Evolutionary conservation across 2,113 vertebrate species (phyloP).

Genomic region (Percina caprodes): DNA sequence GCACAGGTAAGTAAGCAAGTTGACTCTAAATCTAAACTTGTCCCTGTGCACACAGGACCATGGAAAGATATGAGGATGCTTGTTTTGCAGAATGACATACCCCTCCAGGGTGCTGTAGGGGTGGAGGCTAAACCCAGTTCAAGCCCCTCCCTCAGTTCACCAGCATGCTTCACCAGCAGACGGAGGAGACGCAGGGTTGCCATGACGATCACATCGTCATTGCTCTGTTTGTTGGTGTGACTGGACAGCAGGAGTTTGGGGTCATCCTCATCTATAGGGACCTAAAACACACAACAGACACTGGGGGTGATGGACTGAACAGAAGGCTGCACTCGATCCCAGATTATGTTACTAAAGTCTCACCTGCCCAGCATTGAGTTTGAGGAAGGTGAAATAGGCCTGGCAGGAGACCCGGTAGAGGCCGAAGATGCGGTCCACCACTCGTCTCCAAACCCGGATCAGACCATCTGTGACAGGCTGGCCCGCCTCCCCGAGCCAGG

Average conservation of each 20-base stretch:
- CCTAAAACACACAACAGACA: conserved; percentile 75
- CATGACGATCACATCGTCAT: conserved; percentile 98
- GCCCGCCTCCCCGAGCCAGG: conserved; percentile 93
- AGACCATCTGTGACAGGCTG: conserved; percentile 93
- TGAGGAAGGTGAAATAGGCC: conserved; percentile 98
- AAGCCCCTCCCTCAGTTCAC: conserved; percentile 94
- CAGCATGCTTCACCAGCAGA: conserved; percentile 96
- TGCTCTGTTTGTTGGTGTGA: conserved; percentile 92
- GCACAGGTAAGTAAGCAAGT: not conserved
- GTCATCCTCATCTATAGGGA: conserved; percentile 92
- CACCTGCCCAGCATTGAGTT: conserved; percentile 96
- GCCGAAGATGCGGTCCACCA: conserved; percentile 97
- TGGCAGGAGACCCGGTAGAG: conserved; percentile 96
- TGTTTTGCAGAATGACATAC: conserved; percentile 67
- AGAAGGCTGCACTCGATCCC: not conserved
- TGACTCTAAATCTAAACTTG: not conserved
- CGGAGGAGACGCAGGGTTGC: conserved; percentile 93
- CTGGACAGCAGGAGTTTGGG: conserved; percentile 87
- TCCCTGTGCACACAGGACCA: not conserved
- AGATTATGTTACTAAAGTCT: conserved; percentile 7
- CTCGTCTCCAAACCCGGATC: conserved; percentile 94
- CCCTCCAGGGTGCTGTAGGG: conserved; percentile 97
- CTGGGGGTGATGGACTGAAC: not conserved
- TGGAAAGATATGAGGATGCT: not conserved
- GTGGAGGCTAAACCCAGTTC: conserved; percentile 96